Base-by-base conservation (phyloP, 2,113 vertebrate species). In the Spizaetus ornatus region DNA sequence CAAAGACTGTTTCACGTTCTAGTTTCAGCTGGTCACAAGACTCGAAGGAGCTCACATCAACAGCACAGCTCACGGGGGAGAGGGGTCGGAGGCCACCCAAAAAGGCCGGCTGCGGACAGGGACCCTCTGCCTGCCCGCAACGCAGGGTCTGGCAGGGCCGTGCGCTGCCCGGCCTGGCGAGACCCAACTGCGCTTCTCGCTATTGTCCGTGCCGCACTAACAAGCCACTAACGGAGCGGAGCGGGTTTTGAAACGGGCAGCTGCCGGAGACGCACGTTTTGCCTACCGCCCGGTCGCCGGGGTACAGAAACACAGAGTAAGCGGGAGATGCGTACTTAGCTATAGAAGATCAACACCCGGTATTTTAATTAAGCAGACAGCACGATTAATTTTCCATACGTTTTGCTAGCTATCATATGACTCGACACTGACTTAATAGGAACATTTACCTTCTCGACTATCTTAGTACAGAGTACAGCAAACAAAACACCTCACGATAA, bases 361-460 rank as follows among this genome's bases (percentile, higher is more conserved):
- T 65, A 63, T 72, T 88, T 94, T 63, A 74, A 67, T 93, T 91
- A 96, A 95, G 90, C 91, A 50, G 79, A 97, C 91, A 94, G 87
- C 86, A 97, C 85, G 21, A 86, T 66, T 83, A 71, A 74, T 92
- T 94, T 71, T 45, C 40, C 88, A 45, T 93, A 88, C 34, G 29
- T 76, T 92, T 95, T 62, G 72, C 94, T 96, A 97, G 40, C 93
- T 96, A 94, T 70, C 91, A 70, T 72, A 90, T 81, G 93, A 93
- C 88, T 86, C 63, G 83, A 97, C 92, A 91, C 22, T 48, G 96
- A 97, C 80, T 94, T 91, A 69, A 55, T 78, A 94, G 42, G 87
- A 94, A 96, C 88, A 90, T 91, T 91, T 58, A 92, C 90, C 79
- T 93, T 91, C 81, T 78, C 38, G 34, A 62, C 89, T 95, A 96